These are phyloP conservation scores for Caenorhabditis sp. DNA, from an alignment of 2,888 invertebrate species.

Conservation along the genomic window DNA sequence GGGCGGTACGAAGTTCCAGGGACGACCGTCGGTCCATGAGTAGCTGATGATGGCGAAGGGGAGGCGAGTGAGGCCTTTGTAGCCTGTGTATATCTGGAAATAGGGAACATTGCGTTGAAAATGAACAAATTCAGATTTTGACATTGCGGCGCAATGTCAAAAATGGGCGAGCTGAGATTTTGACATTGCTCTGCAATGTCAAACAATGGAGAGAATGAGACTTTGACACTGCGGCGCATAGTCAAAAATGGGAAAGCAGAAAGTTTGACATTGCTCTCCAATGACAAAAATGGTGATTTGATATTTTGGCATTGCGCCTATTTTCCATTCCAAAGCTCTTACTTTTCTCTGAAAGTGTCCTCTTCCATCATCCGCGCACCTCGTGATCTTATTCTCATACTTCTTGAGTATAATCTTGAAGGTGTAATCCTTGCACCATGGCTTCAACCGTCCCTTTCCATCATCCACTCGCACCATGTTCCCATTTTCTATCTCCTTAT, in stretches of 20 bases:
- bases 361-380: constrained; percentile 22
- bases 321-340: too few species aligned
- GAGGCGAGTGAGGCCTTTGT: constrained; percentile 20
- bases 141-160: not conserved
- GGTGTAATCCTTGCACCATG: constrained; percentile 30
- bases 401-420: constrained; percentile 57
- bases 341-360: constrained; percentile 60
- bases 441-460: constrained; percentile 60
- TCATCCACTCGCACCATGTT: constrained; percentile 62
- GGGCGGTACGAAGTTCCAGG: constrained; percentile 55
- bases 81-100: constrained; percentile 64
- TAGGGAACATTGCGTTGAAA: not conserved
- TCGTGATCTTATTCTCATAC: constrained; percentile 55
- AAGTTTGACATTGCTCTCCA: too few species aligned
- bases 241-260: too few species aligned
- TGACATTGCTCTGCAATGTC: too few species aligned
- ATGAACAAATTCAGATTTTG: too few species aligned
- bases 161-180: not conserved
- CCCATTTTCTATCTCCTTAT: constrained; percentile 41
- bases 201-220: too few species aligned
- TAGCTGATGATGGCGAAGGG: constrained; percentile 67
- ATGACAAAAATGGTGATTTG: too few species aligned
- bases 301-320: too few species aligned
- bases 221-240: too few species aligned
- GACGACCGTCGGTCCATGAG: constrained; percentile 67